Evolutionary conservation across 2,888 invertebrate genomes (phyloP).

Genomic region (Rhagophthalmus giganteus): DNA sequence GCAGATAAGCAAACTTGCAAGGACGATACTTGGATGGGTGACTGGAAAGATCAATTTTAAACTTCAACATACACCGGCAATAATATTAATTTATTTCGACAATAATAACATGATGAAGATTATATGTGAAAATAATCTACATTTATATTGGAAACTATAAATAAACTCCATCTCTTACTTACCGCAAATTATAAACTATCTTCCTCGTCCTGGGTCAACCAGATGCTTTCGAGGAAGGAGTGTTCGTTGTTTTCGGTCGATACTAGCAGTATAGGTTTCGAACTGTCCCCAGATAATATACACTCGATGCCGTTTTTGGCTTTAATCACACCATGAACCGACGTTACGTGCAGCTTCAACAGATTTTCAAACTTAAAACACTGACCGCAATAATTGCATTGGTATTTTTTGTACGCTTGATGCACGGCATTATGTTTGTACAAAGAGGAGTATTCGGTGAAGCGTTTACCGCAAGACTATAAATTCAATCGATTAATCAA

Average conservation of each 20-base stretch:
- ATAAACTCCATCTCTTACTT: too few species aligned
- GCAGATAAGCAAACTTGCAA: too few species aligned
- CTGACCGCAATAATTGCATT: constrained; percentile 62
- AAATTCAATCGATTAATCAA: too few species aligned
- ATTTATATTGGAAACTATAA: too few species aligned
- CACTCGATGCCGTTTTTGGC: constrained; percentile 54
- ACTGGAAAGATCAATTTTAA: too few species aligned
- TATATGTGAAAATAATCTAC: too few species aligned
- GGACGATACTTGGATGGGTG: too few species aligned
- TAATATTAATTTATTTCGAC: too few species aligned
- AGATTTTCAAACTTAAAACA: constrained; percentile 65
- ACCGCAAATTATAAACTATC: too few species aligned
- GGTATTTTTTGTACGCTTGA: constrained; percentile 62
- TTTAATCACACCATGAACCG: constrained; percentile 59
- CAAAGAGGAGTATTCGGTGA: constrained; percentile 71
- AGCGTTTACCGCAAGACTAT: constrained; percentile 64
- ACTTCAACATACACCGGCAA: too few species aligned
- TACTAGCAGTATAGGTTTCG: constrained; percentile 1
- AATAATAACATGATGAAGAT: too few species aligned
- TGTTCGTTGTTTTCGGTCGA: not conserved
- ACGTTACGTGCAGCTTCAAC: constrained; percentile 64
- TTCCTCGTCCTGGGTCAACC: not conserved
- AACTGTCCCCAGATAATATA: constrained; percentile 21
- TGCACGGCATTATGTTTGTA: constrained; percentile 70
- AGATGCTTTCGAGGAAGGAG: too few species aligned